Evolutionary conservation across 2,797 vertebrate species (phyloP), one percentile per base, ranked within the genome.

Genomic region (Anguilla marmorata): DNA sequence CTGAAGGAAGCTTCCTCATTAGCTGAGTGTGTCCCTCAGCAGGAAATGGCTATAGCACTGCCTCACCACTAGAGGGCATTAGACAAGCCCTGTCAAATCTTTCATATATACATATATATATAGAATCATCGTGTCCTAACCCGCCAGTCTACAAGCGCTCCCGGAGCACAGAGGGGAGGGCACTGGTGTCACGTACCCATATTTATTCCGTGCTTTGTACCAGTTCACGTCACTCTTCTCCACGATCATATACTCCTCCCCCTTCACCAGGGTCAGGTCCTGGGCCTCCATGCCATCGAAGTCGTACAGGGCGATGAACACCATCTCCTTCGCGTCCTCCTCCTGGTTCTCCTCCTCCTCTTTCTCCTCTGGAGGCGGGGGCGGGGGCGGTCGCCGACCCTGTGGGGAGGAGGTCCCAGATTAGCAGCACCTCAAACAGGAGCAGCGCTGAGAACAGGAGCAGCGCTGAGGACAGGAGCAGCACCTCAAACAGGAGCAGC

Each of bases 251-350:
- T 99, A 99, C 92, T 99, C 97, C 85, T 94, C 93, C 2, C 98
- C 97, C 89, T 94, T 95, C 76, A 95, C 94, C 90, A 99, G 91
- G 19, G 93, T 93, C 90, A 99, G 95, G 91, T 99, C 98, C 21
- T 98, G 98, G 0, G 94, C 86, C 89, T 99, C 98, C 0, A 94
- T 92, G 0, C 96, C 97, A 0, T 95, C 92, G 89, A 99, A 99
- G 91, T 98, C 95, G 88, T 97, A 99, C 93, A 99, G 95, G 0
- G 98, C 98, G 21, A 98, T 95, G 85, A 97, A 97, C 50, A 96
- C 91, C 91, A 94, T 95, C 90, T 95, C 94, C 1, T 91, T 92
- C 0, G 85, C 86, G 0, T 86, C 80, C 74, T 87, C 85, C 21
- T 69, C 94, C 93, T 69, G 16, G 16, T 45, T 50, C 0, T 69